These are phyloP conservation scores for Drosophila leonis DNA, from an alignment of 2,888 invertebrate genomes.

Conservation along the genomic window DNA sequence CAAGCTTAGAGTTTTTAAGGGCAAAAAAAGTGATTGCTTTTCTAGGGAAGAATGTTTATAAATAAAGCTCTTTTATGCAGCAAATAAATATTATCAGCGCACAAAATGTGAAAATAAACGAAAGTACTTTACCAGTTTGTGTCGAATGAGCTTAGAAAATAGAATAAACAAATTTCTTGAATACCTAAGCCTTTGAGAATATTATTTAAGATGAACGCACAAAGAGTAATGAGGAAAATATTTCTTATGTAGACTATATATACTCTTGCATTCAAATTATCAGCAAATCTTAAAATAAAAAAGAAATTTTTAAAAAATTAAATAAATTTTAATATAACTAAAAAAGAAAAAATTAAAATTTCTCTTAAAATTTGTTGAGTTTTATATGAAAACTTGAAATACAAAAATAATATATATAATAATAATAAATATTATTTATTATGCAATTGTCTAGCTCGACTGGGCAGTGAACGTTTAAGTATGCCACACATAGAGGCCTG, in stretches of 20 bases:
- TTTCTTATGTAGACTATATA: no score
- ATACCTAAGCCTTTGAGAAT: not conserved
- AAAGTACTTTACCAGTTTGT: not conserved
- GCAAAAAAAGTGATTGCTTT: not conserved
- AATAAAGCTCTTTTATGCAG: not conserved
- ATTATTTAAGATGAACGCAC: no score
- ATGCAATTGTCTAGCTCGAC: not conserved
- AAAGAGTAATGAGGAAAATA: no score
- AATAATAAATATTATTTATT: not conserved
- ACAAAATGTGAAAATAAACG: not conserved
- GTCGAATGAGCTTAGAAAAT: not conserved
- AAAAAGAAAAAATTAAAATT: no score
- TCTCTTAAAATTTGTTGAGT: no score
- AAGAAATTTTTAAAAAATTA: no score
- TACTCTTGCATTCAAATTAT: no score
- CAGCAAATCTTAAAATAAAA: no score
- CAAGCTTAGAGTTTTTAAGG: not conserved
- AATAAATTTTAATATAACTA: no score
- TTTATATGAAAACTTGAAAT: no score
- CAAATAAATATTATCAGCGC: not conserved
- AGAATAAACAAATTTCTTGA: not conserved
- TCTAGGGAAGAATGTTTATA: not conserved
- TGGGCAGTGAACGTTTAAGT: not conserved
- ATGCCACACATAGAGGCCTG: not conserved
- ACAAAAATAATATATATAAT: not conserved